Evolutionary conservation across 2,797 vertebrate species (phyloP).

Genomic region (Scarus forsteni): DNA sequence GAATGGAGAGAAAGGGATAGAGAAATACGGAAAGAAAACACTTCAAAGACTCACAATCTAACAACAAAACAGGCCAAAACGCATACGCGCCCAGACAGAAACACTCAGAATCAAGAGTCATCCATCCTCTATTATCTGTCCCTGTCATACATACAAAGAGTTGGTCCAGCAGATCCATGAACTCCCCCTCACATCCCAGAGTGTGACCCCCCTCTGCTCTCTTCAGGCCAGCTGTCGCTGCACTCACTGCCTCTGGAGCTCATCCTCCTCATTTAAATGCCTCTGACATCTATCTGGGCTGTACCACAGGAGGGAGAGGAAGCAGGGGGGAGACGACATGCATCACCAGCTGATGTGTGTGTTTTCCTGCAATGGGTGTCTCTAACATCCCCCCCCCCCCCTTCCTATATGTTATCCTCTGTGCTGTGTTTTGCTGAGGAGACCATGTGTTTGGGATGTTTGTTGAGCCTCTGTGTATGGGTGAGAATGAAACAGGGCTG

Average conservation of each 20-base stretch:
- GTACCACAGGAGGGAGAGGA: conserved; percentile 76
- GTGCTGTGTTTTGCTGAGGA: conserved; percentile 64
- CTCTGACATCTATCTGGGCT: conserved; percentile 83
- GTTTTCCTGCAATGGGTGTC: conserved; percentile 33
- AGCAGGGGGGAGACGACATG: conserved; percentile 51
- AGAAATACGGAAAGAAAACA: conserved; percentile 57
- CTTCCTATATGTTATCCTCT: conserved; percentile 13
- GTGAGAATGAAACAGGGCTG: conserved; percentile 48
- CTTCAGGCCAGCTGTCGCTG: conserved; percentile 85
- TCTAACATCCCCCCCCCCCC: conserved; percentile 45
- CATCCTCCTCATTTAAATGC: conserved; percentile 85
- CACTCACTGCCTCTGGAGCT: conserved; percentile 81
- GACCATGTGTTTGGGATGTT: conserved; percentile 71
- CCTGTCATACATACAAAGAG: conserved; percentile 80
- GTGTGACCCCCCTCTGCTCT: conserved; percentile 72
- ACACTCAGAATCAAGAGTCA: conserved; percentile 39
- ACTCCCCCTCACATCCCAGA: conserved; percentile 70
- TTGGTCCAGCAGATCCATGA: conserved; percentile 78
- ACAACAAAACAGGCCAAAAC: conserved; percentile 48
- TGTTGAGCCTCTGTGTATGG: conserved; percentile 38
- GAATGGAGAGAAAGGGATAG: conserved; percentile 40
- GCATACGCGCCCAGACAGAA: conserved; percentile 8
- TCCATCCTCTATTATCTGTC: conserved; percentile 56
- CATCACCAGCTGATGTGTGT: conserved; percentile 43
- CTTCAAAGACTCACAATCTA: conserved; percentile 43